phyloP scores from a whole-genome alignment of 2,113 vertebrate species.

The Notiomystis cincta region DNA sequence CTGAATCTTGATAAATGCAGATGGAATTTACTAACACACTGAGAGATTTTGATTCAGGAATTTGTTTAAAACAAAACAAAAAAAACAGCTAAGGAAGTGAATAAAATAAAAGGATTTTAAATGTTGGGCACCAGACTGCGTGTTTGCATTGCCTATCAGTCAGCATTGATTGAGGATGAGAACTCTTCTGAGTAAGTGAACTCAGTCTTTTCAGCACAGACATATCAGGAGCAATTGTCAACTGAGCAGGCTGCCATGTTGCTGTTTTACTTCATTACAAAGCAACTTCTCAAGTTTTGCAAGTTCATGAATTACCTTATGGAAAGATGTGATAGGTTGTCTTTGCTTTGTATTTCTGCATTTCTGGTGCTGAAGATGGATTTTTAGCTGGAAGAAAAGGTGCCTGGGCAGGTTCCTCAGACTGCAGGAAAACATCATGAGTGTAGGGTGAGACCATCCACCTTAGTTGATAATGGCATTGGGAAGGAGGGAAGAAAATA shows the following conservation, averaged over 20 bases:
- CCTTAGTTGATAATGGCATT: neutral
- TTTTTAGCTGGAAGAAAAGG: neutral
- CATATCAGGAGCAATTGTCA: neutral
- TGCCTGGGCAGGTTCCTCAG: neutral
- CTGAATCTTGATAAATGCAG: neutral
- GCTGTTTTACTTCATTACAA: slow-evolving; percentile 57
- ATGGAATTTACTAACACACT: neutral
- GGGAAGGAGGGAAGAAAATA: neutral
- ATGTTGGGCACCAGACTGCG: neutral
- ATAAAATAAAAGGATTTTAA: neutral
- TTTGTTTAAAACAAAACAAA: neutral
- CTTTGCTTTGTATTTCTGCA: neutral
- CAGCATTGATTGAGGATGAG: neutral
- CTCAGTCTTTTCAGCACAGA: slow-evolving; percentile 18
- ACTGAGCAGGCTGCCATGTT: neutral
- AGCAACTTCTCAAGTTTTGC: slow-evolving; percentile 49
- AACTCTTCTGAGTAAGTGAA: neutral
- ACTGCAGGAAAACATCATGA: neutral
- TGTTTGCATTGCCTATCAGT: neutral
- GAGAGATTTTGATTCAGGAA: neutral
- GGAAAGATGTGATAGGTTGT: neutral
- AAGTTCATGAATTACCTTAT: slow-evolving; percentile 48
- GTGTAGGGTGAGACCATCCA: neutral
- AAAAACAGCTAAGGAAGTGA: neutral
- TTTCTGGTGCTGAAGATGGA: neutral